A percentile compares a stretch with the other conserved stretches of the same genome.
Evolutionary conservation across 92 coral and sea anemone genomes (phyloP).

Genomic region (Porites evermanni): DNA sequence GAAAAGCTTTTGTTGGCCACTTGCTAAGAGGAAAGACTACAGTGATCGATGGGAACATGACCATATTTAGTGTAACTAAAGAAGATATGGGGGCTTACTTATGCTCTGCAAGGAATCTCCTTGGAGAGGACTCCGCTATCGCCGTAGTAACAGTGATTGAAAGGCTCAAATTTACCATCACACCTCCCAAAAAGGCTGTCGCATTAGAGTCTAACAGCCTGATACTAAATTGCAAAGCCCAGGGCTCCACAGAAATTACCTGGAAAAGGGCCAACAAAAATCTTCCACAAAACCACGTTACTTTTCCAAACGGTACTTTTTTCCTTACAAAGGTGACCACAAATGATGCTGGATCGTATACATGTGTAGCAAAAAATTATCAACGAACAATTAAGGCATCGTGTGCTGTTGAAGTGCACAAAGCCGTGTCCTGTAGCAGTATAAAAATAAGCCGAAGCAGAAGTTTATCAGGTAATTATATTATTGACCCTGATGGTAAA

Average conservation of each 20-base stretch:
- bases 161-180: conserved; percentile 14
- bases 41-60: conserved; percentile 12
- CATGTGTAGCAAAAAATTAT: conserved; percentile 52
- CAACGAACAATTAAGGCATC: conserved; percentile 42
- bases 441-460: conserved; percentile 5
- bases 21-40: conserved; percentile 14
- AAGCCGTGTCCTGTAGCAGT: conserved; percentile 32
- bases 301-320: conserved; percentile 53
- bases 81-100: conserved; percentile 36
- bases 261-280: conserved; percentile 27
- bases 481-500: conserved; percentile 41
- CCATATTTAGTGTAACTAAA: not conserved
- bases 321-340: not conserved
- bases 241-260: conserved; percentile 15
- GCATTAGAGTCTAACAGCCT: not conserved
- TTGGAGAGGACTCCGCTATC: conserved; percentile 16
- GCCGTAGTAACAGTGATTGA: conserved; percentile 35
- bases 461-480: conserved; percentile 16
- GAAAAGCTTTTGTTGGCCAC: conserved; percentile 32
- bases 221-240: conserved; percentile 37
- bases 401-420: not conserved
- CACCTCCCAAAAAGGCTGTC: not conserved
- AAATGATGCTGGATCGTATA: conserved; percentile 42
- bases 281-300: conserved; percentile 4
- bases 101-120: conserved; percentile 28